Evolutionary conservation across 2,888 invertebrate genomes (phyloP).

Genomic region (Sarcophaga caerulescens): DNA sequence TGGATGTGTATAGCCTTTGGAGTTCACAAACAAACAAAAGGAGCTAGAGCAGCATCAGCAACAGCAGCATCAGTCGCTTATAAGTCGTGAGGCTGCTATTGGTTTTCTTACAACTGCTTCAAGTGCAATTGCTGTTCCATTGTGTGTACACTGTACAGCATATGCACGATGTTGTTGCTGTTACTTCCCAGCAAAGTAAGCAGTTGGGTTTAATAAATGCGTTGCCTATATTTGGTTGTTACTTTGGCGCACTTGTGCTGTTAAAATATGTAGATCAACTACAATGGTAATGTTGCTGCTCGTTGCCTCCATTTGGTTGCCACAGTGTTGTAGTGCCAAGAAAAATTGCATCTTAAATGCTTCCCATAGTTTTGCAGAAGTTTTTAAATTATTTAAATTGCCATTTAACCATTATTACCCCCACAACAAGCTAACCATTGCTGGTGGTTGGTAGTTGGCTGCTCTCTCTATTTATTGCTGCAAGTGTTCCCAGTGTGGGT

Average conservation of each 20-base stretch:
- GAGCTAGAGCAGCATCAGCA: neutral
- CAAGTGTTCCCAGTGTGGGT: slow-evolving; percentile 46
- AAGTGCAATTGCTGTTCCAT: slow-evolving; percentile 39
- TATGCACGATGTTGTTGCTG: neutral
- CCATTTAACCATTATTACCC: slow-evolving; percentile 45
- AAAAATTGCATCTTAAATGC: slow-evolving; percentile 67
- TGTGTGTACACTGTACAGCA: neutral
- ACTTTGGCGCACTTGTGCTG: slow-evolving; percentile 66
- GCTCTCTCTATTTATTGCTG: neutral
- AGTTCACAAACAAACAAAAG: neutral
- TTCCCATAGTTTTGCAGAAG: slow-evolving; percentile 68
- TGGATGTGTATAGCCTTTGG: neutral
- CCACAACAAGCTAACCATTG: too few relatives aligned
- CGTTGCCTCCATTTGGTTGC: neutral
- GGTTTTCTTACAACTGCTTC: slow-evolving; percentile 36
- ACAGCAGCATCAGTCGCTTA: neutral
- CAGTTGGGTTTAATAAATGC: slow-evolving; percentile 61
- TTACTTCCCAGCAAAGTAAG: slow-evolving; percentile 5
- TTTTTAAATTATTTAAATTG: slow-evolving; percentile 66
- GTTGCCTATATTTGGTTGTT: slow-evolving; percentile 66
- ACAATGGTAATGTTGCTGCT: neutral
- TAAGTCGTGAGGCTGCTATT: slow-evolving; percentile 14
- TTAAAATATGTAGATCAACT: slow-evolving; percentile 67
- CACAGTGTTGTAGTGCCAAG: neutral
- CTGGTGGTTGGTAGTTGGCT: too few relatives aligned